Evolutionary conservation across 2,113 vertebrate genomes (phyloP), one percentile per base, ranked within the genome.

Genomic region (Zeus faber): DNA sequence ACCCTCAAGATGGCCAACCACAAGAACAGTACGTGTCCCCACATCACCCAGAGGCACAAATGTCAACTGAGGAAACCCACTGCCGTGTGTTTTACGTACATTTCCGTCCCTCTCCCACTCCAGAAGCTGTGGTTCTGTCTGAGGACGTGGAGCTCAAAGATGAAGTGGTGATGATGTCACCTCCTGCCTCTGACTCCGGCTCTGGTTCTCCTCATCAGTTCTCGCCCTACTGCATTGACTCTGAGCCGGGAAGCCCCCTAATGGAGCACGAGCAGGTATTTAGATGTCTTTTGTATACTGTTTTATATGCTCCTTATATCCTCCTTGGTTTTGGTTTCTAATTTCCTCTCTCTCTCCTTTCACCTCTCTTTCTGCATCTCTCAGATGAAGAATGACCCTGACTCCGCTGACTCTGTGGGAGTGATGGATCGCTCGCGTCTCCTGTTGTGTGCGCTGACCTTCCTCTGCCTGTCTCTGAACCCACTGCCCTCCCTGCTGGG

Each of bases 341-440:
- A 21, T 17, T 37, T n/a, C 2, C 0, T 41, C 37, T 54, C 4
- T 56, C 23, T 59, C 14, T 8, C 4, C 16, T 4, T 46, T 6
- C 50, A 5, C 23, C 9, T 51, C 2, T 44, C 25, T 21, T 0
- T 13, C n/a, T 20, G 3, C 10, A 9, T 35, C 39, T 44, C 6
- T 35, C 58, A 99, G 96, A 80, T 98, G 83, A 99, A 99, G 89
- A 93, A 93, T 41, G 97, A 99, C 56, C 96, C 97, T 0, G 89
- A 92, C 45, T 98, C 95, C 26, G 92, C 97, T 41, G 89, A 91
- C 31, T 91, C 94, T 0, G 91, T 98, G 5, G 95, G 93, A n/a
- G 98, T 99, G 90, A 94, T 98, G 90, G 97, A 99, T 76, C 91
- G 95, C n/a, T 99, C 97, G 10, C 92, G 97, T 4, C 92, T 99